These are phyloP conservation scores for Zygaena filipendulae DNA, from an alignment of 2,888 invertebrate genomes.

Conservation along the genomic window DNA sequence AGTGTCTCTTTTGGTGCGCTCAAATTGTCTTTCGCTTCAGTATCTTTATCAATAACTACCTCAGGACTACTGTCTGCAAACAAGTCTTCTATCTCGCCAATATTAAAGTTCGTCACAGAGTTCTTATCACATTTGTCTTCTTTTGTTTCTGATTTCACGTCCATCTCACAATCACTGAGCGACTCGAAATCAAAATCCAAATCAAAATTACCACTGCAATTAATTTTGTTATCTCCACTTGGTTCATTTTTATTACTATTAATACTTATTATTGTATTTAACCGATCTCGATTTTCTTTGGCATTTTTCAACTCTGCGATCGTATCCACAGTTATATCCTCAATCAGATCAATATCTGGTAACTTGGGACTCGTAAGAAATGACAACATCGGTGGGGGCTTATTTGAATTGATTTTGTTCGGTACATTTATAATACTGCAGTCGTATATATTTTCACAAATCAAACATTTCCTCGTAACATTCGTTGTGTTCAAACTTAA, in stretches of 20 bases:
- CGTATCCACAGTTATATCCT: slow-evolving; percentile 32
- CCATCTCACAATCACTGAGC: slow-evolving; percentile 15
- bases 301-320: slow-evolving; percentile 24
- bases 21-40: slow-evolving; percentile 15
- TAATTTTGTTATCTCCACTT: slow-evolving; percentile 12
- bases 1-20: slow-evolving; percentile 28
- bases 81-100: slow-evolving; percentile 48
- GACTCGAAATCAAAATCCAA: slow-evolving; percentile 32
- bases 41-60: slow-evolving; percentile 18
- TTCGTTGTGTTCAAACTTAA: slow-evolving; percentile 44
- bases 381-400: slow-evolving; percentile 16
- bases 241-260: slow-evolving; percentile 11
- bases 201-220: slow-evolving; percentile 27
- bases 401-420: neutral
- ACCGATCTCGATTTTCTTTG: slow-evolving; percentile 9
- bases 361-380: slow-evolving; percentile 27
- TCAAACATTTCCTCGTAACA: slow-evolving; percentile 33
- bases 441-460: slow-evolving; percentile 51
- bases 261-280: slow-evolving; percentile 6
- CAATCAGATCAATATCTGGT: slow-evolving; percentile 40
- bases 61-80: slow-evolving; percentile 41
- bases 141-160: slow-evolving; percentile 9
- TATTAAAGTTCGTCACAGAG: slow-evolving; percentile 40
- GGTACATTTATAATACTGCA: slow-evolving; percentile 29
- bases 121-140: slow-evolving; percentile 13